Conservation (phyloP, 2,797 vertebrate species). For the Prionace glauca region DNA sequence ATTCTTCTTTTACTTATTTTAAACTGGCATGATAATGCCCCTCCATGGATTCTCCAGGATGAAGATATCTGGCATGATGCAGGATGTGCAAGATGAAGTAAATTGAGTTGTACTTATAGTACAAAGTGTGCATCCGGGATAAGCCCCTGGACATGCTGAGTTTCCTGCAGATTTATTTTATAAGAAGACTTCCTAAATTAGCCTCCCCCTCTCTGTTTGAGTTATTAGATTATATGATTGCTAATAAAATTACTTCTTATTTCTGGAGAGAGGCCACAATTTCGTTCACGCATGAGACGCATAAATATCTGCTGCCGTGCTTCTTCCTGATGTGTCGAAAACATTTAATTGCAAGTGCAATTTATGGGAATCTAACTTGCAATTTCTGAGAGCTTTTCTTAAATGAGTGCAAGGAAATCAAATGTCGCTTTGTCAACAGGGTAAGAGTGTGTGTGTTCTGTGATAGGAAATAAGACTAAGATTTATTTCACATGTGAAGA, state of each 20-base stretch:
- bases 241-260: conserved; percentile 8
- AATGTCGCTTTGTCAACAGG: not conserved
- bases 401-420: not conserved
- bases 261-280: not conserved
- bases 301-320: not conserved
- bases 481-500: conserved; percentile 7
- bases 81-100: not conserved
- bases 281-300: not conserved
- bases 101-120: not conserved
- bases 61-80: not conserved
- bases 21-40: not conserved
- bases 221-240: conserved; percentile 26
- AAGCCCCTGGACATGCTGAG: not conserved
- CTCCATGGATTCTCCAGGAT: not conserved
- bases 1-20: not conserved
- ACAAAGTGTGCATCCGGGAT: not conserved
- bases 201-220: conserved; percentile 9
- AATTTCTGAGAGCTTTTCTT: not conserved
- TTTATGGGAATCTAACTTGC: not conserved
- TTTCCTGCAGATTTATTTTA: conserved; percentile 19
- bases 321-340: not conserved
- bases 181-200: conserved; percentile 24
- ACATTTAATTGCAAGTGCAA: not conserved
- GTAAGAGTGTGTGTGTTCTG: not conserved
- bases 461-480: not conserved